Conservation (phyloP, 2,797 vertebrate genomes). For the Mormyrus proboscirostris region DNA sequence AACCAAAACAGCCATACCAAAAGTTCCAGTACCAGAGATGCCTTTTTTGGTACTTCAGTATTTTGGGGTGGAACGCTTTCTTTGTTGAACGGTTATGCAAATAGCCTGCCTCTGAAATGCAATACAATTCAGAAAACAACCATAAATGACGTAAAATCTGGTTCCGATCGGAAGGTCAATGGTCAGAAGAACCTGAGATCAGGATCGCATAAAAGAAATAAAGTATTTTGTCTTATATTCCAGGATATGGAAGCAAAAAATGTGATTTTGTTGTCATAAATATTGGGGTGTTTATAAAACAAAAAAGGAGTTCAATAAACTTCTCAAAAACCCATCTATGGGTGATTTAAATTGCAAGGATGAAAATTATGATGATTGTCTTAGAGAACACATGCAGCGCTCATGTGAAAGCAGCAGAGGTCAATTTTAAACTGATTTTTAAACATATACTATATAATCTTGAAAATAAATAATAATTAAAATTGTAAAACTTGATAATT, state of each 20-base stretch:
- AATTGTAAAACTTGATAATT: neutral
- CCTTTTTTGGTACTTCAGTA: no score
- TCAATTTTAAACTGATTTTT: neutral
- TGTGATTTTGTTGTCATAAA: neutral
- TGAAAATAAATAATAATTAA: neutral
- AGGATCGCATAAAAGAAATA: neutral
- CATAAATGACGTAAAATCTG: neutral
- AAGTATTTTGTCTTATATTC: neutral
- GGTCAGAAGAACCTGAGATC: neutral
- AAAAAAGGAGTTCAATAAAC: neutral
- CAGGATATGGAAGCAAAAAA: no score
- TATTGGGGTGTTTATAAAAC: neutral
- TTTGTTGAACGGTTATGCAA: neutral
- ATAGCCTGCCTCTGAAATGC: neutral
- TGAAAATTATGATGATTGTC: neutral
- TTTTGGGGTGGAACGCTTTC: no score
- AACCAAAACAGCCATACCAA: neutral
- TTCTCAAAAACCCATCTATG: neutral
- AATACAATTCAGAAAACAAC: neutral
- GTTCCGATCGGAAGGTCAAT: no score
- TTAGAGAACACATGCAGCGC: neutral
- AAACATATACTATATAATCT: neutral
- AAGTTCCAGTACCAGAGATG: neutral
- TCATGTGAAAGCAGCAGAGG: neutral
- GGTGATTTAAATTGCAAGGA: neutral